Evolutionary conservation across 2,888 invertebrate genomes (phyloP).

Genomic region (Ptychoptera contaminata): DNA sequence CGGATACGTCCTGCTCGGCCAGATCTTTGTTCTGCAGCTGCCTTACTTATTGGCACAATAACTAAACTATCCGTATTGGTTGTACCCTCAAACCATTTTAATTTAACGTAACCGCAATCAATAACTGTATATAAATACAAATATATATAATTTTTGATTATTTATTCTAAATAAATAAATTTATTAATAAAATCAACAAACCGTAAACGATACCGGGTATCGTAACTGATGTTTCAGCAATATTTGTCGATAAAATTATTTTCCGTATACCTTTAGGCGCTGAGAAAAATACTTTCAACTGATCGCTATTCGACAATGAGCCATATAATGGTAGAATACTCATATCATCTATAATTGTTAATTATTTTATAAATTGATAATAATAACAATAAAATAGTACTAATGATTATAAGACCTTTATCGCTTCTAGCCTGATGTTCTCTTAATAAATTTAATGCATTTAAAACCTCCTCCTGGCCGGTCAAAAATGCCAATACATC

Average conservation of each 20-base stretch:
- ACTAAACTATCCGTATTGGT: constrained; percentile 74
- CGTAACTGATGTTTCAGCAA: constrained; percentile 93
- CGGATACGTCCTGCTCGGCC: constrained; percentile 80
- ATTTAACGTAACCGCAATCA: constrained; percentile 91
- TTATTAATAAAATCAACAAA: constrained; percentile 25
- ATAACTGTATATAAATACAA: constrained; percentile 55
- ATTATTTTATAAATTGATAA: constrained; percentile 23
- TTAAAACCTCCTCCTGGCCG: constrained; percentile 84
- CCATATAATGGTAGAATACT: constrained; percentile 84
- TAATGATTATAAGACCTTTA: constrained; percentile 20
- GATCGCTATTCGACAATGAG: constrained; percentile 62
- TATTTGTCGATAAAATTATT: constrained; percentile 86
- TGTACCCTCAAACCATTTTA: constrained; percentile 74
- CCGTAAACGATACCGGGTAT: constrained; percentile 85
- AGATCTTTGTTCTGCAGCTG: constrained; percentile 81
- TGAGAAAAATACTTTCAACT: constrained; percentile 65
- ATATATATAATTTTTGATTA: constrained; percentile 6
- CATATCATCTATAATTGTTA: constrained; percentile 29
- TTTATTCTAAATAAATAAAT: not conserved
- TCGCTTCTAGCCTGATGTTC: constrained; percentile 36
- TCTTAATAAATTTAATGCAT: constrained; percentile 48
- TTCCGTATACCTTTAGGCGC: constrained; percentile 62
- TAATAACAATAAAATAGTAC: constrained; percentile 9
- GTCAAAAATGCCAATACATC: constrained; percentile 88
- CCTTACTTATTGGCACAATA: constrained; percentile 66